Conservation (phyloP, 2,888 invertebrate genomes). For the Amblyjoppa fuscipennis region DNA sequence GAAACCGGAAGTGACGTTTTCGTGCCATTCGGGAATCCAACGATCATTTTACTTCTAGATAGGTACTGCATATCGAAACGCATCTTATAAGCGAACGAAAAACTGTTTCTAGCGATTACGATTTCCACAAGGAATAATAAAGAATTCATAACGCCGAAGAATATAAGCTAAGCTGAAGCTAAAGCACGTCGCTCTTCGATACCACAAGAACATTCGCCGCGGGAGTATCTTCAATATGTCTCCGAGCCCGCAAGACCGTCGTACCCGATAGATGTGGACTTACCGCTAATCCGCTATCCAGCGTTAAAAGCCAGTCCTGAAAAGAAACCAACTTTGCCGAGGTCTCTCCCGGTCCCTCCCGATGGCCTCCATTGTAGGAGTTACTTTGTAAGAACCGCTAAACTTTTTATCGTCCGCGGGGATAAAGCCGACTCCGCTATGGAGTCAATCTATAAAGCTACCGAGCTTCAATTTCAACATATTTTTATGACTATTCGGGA, state of each 20-base stretch:
- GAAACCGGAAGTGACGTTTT: too few relatives aligned
- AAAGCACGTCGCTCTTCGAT: neutral
- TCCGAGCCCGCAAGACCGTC: neutral
- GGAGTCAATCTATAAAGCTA: neutral
- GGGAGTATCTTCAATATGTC: slow-evolving; percentile 7
- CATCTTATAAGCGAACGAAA: too few relatives aligned
- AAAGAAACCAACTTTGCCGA: slow-evolving; percentile 6
- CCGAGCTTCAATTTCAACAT: slow-evolving; percentile 13
- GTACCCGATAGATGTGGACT: slow-evolving; percentile 5
- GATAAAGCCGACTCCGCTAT: slow-evolving; percentile 11
- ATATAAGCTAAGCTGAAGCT: neutral
- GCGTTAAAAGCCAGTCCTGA: slow-evolving; percentile 17
- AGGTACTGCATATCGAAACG: too few relatives aligned
- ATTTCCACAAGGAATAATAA: neutral
- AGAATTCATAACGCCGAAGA: neutral
- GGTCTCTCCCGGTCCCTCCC: neutral
- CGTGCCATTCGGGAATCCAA: too few relatives aligned
- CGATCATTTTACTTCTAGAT: too few relatives aligned
- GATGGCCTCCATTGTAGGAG: slow-evolving; percentile 11
- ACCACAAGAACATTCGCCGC: neutral
- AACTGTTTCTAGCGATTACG: neutral
- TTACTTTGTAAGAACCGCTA: slow-evolving; percentile 14
- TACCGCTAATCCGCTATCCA: slow-evolving; percentile 14
- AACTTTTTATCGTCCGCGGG: slow-evolving; percentile 25
- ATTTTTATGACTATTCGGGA: neutral